A percentile compares a stretch with the other conserved stretches of the same genome.
Evolutionary conservation across 64 coral and sea anemone genomes (phyloP).

Genomic region (Exaiptasia diaphana): DNA sequence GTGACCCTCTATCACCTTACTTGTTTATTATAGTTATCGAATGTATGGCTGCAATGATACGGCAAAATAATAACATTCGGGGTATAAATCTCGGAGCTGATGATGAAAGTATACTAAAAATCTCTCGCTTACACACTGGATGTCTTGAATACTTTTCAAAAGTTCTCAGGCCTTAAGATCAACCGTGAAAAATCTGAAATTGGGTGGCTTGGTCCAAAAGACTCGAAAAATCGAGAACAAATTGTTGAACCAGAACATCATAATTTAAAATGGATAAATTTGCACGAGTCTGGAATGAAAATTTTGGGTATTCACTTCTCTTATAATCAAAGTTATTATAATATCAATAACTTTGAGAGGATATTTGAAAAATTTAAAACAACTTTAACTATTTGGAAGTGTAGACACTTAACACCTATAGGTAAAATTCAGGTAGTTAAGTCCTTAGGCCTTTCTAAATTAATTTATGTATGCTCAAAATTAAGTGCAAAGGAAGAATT

Average conservation of each 20-base stretch:
- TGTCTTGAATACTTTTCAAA: neutral
- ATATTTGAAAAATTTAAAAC: no score
- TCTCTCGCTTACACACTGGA: neutral
- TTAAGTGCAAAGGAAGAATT: no score
- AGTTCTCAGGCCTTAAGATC: neutral
- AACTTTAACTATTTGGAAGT: no score
- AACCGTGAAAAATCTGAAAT: neutral
- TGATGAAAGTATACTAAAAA: neutral
- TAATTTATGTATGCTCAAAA: no score
- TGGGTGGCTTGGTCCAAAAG: neutral
- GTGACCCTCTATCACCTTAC: slow-evolving; percentile 7
- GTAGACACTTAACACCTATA: no score
- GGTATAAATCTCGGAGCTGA: neutral
- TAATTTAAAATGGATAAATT: neutral
- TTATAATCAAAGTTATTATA: no score
- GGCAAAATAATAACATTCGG: neutral
- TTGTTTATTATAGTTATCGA: neutral
- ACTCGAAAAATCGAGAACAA: neutral
- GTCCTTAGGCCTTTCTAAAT: no score
- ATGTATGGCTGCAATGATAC: no score
- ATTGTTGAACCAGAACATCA: no score
- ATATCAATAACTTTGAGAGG: no score
- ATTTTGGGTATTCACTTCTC: neutral
- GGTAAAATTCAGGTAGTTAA: no score
- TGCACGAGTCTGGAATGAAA: neutral